phyloP scores from a whole-genome alignment of 2,113 vertebrate species.

The Thalassoma bifasciatum region DNA sequence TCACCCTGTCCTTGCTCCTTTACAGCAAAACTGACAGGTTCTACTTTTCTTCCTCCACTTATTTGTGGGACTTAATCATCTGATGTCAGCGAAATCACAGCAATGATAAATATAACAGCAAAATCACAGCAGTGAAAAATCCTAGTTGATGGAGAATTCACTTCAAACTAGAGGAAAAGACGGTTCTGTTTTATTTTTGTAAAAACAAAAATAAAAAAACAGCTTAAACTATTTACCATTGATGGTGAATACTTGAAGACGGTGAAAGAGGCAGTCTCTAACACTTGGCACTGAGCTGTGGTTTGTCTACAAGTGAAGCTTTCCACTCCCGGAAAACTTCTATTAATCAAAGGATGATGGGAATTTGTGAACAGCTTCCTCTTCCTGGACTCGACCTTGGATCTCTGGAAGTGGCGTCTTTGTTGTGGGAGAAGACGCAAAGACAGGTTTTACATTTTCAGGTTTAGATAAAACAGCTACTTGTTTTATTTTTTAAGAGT shows the following conservation, averaged over 20 bases:
- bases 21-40: constrained; percentile 25
- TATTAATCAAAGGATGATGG: constrained; percentile 40
- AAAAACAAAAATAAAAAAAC: too few relatives aligned
- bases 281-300: constrained; percentile 43
- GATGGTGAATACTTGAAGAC: not conserved
- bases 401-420: constrained; percentile 32
- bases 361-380: constrained; percentile 19
- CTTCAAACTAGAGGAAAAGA: constrained; percentile 6
- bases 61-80: constrained; percentile 51
- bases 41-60: constrained; percentile 43
- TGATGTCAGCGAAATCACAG: constrained; percentile 36
- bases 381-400: constrained; percentile 2
- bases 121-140: constrained; percentile 7
- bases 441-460: not conserved
- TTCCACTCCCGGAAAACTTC: constrained; percentile 56
- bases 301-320: constrained; percentile 38
- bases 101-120: too few relatives aligned
- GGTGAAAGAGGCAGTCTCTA: constrained; percentile 35
- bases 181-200: not conserved
- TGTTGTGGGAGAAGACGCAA: constrained; percentile 7
- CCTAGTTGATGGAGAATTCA: constrained; percentile 26
- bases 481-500: too few relatives aligned
- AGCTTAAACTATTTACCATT: constrained; percentile 6
- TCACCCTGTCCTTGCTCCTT: constrained; percentile 39
- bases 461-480: constrained; percentile 8